phyloP scores from a whole-genome alignment of 2,888 invertebrate genomes.

The Cerastis rubricosa region DNA sequence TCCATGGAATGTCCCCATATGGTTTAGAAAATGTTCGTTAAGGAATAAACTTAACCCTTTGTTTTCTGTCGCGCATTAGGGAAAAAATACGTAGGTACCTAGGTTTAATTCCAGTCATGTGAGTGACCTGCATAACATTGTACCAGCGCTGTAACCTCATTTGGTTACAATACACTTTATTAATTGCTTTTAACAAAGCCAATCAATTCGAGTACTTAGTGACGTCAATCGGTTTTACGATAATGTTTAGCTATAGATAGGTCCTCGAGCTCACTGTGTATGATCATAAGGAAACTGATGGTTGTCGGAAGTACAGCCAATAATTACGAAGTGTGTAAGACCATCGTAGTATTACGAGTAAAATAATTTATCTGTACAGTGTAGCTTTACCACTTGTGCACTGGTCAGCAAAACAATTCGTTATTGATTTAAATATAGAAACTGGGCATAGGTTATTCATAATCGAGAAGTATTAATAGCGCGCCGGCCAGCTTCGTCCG shows the following conservation, averaged over 20 bases:
- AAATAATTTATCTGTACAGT: background rate
- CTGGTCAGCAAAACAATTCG: constrained; percentile 34
- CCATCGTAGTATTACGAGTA: background rate
- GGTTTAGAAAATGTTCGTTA: background rate
- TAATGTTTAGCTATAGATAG: constrained; percentile 41
- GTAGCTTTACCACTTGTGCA: background rate
- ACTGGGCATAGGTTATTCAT: constrained; percentile 40
- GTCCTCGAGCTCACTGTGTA: constrained; percentile 2
- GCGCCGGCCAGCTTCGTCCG: constrained; percentile 1
- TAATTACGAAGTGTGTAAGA: constrained; percentile 2
- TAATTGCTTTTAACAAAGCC: constrained; percentile 62
- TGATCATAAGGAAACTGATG: constrained; percentile 16
- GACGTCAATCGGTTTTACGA: constrained; percentile 73
- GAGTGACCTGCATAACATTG: constrained; percentile 45
- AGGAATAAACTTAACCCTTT: background rate
- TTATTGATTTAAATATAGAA: constrained; percentile 48
- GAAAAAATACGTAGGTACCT: background rate
- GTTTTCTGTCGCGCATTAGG: background rate
- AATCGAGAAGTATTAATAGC: constrained; percentile 40
- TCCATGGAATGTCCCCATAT: background rate
- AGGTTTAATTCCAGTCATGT: constrained; percentile 27
- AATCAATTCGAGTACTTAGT: constrained; percentile 68
- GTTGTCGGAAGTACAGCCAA: background rate
- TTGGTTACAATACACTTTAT: constrained; percentile 71
- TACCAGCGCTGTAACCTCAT: constrained; percentile 69